These are phyloP conservation scores for Saturnia pavonia DNA, from an alignment of 2,888 invertebrate species.

Conservation along the genomic window DNA sequence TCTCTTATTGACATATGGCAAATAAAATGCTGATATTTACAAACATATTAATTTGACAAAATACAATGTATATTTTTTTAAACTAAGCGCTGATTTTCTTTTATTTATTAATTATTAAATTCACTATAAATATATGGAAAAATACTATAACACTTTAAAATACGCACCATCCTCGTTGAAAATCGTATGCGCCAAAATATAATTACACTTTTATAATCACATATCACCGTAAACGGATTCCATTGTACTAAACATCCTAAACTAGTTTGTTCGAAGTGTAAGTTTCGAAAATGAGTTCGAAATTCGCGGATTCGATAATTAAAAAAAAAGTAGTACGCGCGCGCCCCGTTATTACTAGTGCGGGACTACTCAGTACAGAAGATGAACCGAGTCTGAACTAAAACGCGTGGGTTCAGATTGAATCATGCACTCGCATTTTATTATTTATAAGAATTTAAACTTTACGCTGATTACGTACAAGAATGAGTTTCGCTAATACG, in stretches of 20 bases:
- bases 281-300: slow-evolving; percentile 10
- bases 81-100: no score
- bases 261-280: background rate
- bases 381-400: slow-evolving; percentile 58
- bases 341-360: slow-evolving; percentile 52
- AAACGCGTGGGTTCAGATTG: slow-evolving; percentile 68
- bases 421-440: slow-evolving; percentile 46
- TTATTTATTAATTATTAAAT: no score
- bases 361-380: slow-evolving; percentile 61
- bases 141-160: background rate
- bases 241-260: background rate
- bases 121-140: background rate
- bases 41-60: no score
- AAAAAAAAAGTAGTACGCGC: slow-evolving; percentile 54
- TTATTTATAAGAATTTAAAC: slow-evolving; percentile 44
- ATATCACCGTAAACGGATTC: slow-evolving; percentile 10
- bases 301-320: slow-evolving; percentile 18
- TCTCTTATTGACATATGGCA: background rate
- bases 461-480: slow-evolving; percentile 39
- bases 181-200: background rate
- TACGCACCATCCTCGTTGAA: slow-evolving; percentile 5
- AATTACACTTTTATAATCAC: background rate
- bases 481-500: slow-evolving; percentile 32
- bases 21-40: background rate
- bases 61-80: no score